A percentile compares a stretch with the other conserved stretches of the same genome.
These are phyloP conservation scores for Hozukius guyotensis DNA, from an alignment of 2,797 vertebrate species.

Conservation along the genomic window DNA sequence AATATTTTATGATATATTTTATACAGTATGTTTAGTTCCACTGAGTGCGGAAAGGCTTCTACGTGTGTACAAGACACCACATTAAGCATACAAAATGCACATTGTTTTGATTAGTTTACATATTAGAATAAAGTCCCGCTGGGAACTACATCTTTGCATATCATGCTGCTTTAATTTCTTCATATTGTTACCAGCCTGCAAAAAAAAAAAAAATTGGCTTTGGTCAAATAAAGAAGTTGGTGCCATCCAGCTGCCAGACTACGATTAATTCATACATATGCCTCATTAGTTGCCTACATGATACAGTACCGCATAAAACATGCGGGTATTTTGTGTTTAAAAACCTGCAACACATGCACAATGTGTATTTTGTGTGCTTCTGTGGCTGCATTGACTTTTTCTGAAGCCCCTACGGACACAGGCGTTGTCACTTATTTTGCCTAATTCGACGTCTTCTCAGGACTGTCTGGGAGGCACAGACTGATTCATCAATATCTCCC, in stretches of 20 bases:
- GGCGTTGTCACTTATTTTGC: neutral
- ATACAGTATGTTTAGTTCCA: conserved; percentile 1
- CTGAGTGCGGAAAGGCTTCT: neutral
- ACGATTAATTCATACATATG: neutral
- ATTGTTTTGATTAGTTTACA: conserved; percentile 10
- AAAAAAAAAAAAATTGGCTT: neutral
- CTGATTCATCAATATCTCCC: neutral
- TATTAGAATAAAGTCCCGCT: neutral
- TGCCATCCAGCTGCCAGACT: neutral
- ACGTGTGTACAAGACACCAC: neutral
- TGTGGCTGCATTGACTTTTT: neutral
- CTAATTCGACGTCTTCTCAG: neutral
- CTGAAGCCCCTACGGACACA: neutral
- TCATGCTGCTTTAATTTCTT: conserved; percentile 8
- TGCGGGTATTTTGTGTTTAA: neutral
- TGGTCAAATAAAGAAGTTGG: neutral
- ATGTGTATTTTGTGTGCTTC: conserved; percentile 30
- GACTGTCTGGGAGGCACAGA: neutral
- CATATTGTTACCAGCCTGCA: neutral
- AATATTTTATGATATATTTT: conserved; percentile 6
- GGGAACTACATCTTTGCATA: conserved; percentile 12
- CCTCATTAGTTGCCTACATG: conserved; percentile 31
- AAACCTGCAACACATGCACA: neutral
- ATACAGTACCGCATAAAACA: neutral
- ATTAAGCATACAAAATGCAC: conserved; percentile 39